Evolutionary conservation across 2,113 vertebrate species (phyloP), one percentile per base, ranked within the genome.

Genomic region (Mystacornis crossleyi): DNA sequence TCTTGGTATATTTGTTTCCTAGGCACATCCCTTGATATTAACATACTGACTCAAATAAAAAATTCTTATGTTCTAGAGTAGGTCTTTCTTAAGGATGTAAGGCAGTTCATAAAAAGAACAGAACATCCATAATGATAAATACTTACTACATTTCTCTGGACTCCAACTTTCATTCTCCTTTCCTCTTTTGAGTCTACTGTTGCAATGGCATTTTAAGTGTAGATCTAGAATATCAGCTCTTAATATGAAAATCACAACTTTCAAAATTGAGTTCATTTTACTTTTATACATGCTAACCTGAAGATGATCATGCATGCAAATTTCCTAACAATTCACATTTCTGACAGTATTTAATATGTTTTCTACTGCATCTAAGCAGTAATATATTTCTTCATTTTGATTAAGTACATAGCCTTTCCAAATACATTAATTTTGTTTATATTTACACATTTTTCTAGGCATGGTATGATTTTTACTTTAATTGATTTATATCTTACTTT

Each of bases 1-100:
- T 97, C 70, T 96, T 95, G 60, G 60, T 83, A 34, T 91, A 78
- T 91, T 94, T 92, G 14, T 95, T 96, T 96, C 67, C 42, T 64
- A 62, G 78, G 71, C 29, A 61, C 34, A 16, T 77, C 75, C 51
- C 50, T 60, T 81, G 47, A 81, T 89, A 75, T 54, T 82, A 95
- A 61, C 12, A 54, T 55, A 86, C 74, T 25, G 61, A 61, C 47
- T 6, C 12, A 62, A 74, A 71, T 36, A 9, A 71, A 73, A 61
- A 64, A 33, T 11, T 64, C 6, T 31, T 51, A 17, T 23, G 5
- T 53, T 89, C 18, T 48, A 62, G 14, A 60, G 40, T 3, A 25
- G 0, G 0, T n/a, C 7, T 38, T 43, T n/a, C 7, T 38, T 43
- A 50, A 29, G 21, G 6, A 45, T 38, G 8, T 42, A 50, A 55